Base-by-base conservation (phyloP, 2,888 invertebrate species). In the Matsumyia berberina region DNA sequence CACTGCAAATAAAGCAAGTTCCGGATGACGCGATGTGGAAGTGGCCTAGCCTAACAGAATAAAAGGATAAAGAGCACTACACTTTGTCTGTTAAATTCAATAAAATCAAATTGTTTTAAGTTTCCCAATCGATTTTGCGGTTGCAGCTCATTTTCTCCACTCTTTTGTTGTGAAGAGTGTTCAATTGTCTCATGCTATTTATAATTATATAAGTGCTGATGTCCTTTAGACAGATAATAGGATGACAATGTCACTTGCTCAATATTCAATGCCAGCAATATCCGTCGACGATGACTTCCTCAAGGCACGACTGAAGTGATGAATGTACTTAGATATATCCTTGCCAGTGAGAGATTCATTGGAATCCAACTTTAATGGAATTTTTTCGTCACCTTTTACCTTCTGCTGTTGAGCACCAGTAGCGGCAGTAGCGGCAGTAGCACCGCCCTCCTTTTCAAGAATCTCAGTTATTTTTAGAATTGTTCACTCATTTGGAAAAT, bases 401-500 rank as follows among this genome's bases (percentile, higher is more conserved):
- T 12, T 73, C 12, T 62, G 15, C n/a, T 6, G 29, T 8, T 35
- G n/a, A 33, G 11, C 24, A 31, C 7, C 9, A 46, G 44, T 5
- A n/a, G n/a, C n/a, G n/a, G n/a, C n/a, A n/a, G n/a, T n/a, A 33
- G 46, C 24, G 12, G 46, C 29, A 19, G 0, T 15, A 37, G 29
- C 1, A 31, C 11, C 24, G 53, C 60, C 12, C 46, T 67, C 46
- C 46, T 60, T 57, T 58, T 72, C 6, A 11, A 72, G 42, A 53
- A 70, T 77, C 64, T 70, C 24, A 24, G 15, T 17, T 82, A 82
- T 77, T 66, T 82, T 77, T 82, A 77, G 81, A 66, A 53, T 24
- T 58, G 77, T 53, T 77, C 58, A 82, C 17, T 60, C 77, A 55
- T 53, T 60, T 77, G 77, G 66, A 77, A 77, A 77, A 72, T 72